phyloP scores from a whole-genome alignment of 2,797 vertebrate genomes.

The Coregonus ussuriensis region DNA sequence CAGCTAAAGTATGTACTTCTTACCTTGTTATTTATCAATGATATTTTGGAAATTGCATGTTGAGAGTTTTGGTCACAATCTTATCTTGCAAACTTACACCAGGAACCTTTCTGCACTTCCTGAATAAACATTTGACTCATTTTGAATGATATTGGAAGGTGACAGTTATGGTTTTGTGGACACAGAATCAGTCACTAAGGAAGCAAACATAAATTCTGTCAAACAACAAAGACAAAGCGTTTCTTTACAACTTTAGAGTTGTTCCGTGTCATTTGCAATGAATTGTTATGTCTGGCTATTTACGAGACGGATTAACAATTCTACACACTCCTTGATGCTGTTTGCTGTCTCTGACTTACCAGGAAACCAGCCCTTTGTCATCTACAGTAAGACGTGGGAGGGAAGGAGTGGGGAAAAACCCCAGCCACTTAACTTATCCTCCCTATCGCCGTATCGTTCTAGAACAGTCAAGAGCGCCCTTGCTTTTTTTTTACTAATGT shows the following conservation, averaged over 20 bases:
- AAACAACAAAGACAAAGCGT: neutral
- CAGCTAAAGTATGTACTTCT: neutral
- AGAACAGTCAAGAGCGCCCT: conserved; percentile 26
- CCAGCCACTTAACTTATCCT: conserved; percentile 39
- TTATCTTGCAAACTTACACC: neutral
- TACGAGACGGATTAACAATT: conserved; percentile 21
- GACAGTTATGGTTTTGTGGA: neutral
- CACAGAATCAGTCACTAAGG: neutral
- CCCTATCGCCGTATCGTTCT: conserved; percentile 40
- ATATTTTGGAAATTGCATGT: neutral
- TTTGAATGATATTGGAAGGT: neutral
- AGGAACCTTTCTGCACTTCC: neutral
- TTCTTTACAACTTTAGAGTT: neutral
- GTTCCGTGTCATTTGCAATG: neutral
- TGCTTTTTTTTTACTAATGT: conserved; percentile 1
- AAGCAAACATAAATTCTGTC: neutral
- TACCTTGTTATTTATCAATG: neutral
- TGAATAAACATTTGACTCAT: conserved; percentile 2
- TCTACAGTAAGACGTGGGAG: neutral
- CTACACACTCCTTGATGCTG: neutral
- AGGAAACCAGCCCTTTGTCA: conserved; percentile 7
- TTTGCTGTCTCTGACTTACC: neutral
- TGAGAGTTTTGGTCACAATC: neutral
- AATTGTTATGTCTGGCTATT: neutral
- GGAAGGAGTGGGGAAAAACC: neutral